Percentiles rank a stretch among this genome's conserved stretches.
Evolutionary conservation across 2,888 invertebrate species (phyloP).

Genomic region (Amphipoea oculea): DNA sequence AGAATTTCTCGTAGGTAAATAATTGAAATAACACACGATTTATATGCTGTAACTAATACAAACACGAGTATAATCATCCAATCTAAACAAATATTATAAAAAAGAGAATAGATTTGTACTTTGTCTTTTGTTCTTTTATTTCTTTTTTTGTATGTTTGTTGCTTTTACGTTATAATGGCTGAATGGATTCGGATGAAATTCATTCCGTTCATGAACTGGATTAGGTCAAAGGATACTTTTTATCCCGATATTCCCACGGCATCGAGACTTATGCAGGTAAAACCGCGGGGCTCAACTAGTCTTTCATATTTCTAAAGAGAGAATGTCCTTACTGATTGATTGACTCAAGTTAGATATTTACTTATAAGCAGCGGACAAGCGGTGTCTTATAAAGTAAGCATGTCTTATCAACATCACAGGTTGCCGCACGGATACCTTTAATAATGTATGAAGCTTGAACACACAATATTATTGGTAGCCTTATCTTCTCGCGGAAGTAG

Average conservation of each 20-base stretch:
- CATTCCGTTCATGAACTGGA: neutral
- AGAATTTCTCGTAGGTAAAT: neutral
- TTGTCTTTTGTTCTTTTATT: too few relatives aligned
- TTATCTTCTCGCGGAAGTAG: conserved; percentile 53
- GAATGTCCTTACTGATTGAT: neutral
- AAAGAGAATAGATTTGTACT: too few relatives aligned
- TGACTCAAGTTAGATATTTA: conserved; percentile 9
- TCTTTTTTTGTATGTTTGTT: neutral
- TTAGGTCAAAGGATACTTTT: neutral
- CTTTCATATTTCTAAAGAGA: neutral
- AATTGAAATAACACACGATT: neutral
- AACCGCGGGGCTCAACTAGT: neutral
- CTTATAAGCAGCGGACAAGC: conserved; percentile 3
- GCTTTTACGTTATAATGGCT: neutral
- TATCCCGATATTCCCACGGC: neutral
- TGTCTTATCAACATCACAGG: conserved; percentile 47
- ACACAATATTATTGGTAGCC: conserved; percentile 27
- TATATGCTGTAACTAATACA: neutral
- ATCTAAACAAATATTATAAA: too few relatives aligned
- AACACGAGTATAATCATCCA: too few relatives aligned
- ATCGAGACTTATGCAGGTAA: too few relatives aligned
- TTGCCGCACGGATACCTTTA: conserved; percentile 31
- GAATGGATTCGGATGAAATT: neutral
- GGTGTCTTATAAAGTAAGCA: conserved; percentile 6
- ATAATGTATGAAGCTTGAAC: conserved; percentile 28